Conservation (phyloP, 2,113 vertebrate species). For the Otis tarda region DNA sequence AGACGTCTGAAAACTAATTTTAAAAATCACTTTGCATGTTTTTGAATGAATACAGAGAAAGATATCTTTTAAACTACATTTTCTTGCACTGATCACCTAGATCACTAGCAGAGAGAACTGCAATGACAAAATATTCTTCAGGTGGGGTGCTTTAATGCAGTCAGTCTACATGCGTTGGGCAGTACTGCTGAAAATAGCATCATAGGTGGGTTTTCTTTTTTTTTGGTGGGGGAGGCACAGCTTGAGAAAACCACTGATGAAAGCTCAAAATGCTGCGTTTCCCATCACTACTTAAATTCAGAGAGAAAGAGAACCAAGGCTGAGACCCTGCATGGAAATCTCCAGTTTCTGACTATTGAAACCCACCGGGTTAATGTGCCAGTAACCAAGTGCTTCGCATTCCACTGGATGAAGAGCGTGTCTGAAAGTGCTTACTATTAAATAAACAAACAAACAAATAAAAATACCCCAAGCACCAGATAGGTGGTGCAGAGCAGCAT, state of each 20-base stretch:
- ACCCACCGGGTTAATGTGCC: accelerated
- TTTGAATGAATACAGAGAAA: not conserved
- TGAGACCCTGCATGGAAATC: not conserved
- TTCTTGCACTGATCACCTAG: not conserved
- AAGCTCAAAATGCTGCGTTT: not conserved
- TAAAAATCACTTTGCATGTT: not conserved
- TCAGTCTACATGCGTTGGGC: not conserved
- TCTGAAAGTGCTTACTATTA: not conserved
- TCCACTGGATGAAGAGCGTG: not conserved
- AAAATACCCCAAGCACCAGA: not conserved
- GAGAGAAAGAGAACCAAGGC: not conserved
- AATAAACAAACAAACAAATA: not conserved
- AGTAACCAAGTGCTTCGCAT: not conserved
- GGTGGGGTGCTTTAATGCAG: not conserved
- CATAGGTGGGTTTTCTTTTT: not conserved
- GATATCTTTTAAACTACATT: not conserved
- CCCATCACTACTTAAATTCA: not conserved
- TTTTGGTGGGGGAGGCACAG: too few relatives aligned
- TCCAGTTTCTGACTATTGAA: not conserved
- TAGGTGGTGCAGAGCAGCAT: accelerated
- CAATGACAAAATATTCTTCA: not conserved
- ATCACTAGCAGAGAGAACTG: not conserved
- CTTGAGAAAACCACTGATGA: not conserved
- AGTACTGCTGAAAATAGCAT: not conserved
- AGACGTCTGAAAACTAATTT: not conserved